A percentile compares a stretch with the other conserved stretches of the same genome.
These are phyloP conservation scores for Poeciliopsis prolifica DNA, from an alignment of 2,113 vertebrate genomes.

Conservation along the genomic window DNA sequence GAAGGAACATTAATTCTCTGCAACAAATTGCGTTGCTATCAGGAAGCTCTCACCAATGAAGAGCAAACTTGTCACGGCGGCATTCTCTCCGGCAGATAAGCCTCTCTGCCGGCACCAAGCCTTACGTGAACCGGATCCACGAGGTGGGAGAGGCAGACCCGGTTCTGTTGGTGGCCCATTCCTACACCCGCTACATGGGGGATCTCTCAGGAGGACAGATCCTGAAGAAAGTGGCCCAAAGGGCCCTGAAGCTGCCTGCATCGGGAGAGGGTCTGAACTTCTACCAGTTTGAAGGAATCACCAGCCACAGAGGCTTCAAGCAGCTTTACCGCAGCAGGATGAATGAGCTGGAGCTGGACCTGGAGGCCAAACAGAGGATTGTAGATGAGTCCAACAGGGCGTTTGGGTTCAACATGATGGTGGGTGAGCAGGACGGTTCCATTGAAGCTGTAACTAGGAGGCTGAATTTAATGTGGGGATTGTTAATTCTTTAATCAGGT, in stretches of 20 bases:
- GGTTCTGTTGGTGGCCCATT: slow-evolving; percentile 86
- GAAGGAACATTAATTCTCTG: neutral
- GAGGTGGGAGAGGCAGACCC: slow-evolving; percentile 83
- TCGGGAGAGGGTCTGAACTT: slow-evolving; percentile 88
- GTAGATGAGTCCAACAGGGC: slow-evolving; percentile 89
- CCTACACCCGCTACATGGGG: slow-evolving; percentile 94
- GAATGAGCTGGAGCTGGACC: slow-evolving; percentile 87
- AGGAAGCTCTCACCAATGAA: neutral
- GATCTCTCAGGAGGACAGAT: slow-evolving; percentile 94
- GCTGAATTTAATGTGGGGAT: neutral
- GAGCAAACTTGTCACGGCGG: neutral
- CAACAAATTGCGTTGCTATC: neutral
- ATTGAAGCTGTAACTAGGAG: neutral
- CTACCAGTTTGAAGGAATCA: slow-evolving; percentile 87
- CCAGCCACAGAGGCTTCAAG: slow-evolving; percentile 89
- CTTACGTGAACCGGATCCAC: slow-evolving; percentile 87
- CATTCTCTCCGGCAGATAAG: slow-evolving; percentile 33
- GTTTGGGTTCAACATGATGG: slow-evolving; percentile 91
- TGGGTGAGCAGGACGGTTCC: slow-evolving; percentile 41
- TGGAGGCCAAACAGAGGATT: slow-evolving; percentile 80
- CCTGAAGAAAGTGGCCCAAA: slow-evolving; percentile 92
- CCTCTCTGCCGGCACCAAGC: slow-evolving; percentile 80
- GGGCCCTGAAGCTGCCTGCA: slow-evolving; percentile 86
- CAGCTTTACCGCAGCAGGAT: slow-evolving; percentile 91
- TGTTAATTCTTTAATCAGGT: slow-evolving; percentile 73